Conservation (phyloP, 1,140 invertebrate genomes). For the Drosophila navojoa region DNA sequence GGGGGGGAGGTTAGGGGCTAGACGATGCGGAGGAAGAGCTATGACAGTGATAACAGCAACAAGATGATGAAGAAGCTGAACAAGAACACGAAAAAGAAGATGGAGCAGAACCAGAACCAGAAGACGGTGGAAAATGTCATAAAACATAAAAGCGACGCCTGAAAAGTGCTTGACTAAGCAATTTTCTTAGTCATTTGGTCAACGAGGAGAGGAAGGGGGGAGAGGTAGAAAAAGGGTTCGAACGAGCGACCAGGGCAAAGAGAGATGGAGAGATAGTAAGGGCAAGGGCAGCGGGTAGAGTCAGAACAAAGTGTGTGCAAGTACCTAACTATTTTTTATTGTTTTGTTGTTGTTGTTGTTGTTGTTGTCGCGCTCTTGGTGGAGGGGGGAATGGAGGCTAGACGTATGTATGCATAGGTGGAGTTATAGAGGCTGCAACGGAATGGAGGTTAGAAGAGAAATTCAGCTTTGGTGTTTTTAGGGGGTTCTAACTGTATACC, state of each 20-base stretch:
- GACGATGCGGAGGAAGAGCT: not conserved
- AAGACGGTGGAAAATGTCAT: constrained; percentile 52
- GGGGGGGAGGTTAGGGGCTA: too few relatives aligned
- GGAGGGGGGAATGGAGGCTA: not conserved
- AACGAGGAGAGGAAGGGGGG: constrained; percentile 12
- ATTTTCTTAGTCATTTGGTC: constrained; percentile 72
- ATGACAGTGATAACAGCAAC: constrained; percentile 42
- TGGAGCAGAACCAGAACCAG: constrained; percentile 9
- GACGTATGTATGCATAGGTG: too few relatives aligned
- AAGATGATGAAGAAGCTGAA: constrained; percentile 21
- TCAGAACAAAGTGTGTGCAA: constrained; percentile 5
- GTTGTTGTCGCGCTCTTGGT: too few relatives aligned
- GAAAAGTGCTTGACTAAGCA: constrained; percentile 72
- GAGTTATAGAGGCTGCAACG: too few relatives aligned
- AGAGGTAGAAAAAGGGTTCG: not conserved
- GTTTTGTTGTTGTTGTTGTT: constrained; percentile 2
- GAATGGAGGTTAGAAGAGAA: not conserved
- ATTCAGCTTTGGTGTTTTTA: not conserved
- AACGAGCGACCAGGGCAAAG: not conserved
- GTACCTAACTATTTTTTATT: constrained; percentile 3
- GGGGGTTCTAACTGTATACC: not conserved
- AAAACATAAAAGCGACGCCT: constrained; percentile 72
- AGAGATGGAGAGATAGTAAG: not conserved
- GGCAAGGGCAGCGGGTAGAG: not conserved
- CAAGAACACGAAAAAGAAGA: constrained; percentile 15